Evolutionary conservation across 2,113 vertebrate species (phyloP).

Genomic region (Muntiacus reevesi): DNA sequence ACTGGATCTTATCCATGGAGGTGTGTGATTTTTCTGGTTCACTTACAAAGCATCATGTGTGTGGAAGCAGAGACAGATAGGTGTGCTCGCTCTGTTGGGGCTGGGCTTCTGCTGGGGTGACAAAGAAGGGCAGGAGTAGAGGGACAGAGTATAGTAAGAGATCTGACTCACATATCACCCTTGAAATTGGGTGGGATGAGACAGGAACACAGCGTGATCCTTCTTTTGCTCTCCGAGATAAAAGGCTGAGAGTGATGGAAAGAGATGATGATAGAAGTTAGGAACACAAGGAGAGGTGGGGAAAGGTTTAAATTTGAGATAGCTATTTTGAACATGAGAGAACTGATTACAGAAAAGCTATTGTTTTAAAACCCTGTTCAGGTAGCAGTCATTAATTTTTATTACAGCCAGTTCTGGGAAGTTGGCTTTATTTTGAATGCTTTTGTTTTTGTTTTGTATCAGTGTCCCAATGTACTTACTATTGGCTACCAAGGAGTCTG

Average conservation of each 20-base stretch:
- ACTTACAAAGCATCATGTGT: not conserved
- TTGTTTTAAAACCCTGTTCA: not conserved
- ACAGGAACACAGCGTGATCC: not conserved
- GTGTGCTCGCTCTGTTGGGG: not conserved
- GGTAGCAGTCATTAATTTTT: not conserved
- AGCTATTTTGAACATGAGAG: not conserved
- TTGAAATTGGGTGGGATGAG: not conserved
- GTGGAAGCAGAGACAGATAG: not conserved
- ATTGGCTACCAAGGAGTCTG: not conserved
- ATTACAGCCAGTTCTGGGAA: not conserved
- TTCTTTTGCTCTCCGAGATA: not conserved
- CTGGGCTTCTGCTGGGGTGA: not conserved
- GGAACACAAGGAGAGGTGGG: not conserved
- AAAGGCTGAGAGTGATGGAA: not conserved
- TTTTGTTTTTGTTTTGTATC: not conserved
- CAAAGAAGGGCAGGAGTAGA: not conserved
- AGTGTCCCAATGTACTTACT: not conserved
- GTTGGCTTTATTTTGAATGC: not conserved
- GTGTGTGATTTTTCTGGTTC: not conserved
- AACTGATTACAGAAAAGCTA: not conserved
- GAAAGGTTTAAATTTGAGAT: not conserved
- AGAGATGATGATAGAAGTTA: not conserved
- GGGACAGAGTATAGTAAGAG: not conserved
- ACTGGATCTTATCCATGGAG: not conserved
- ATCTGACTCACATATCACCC: not conserved